A percentile compares a stretch with the other conserved stretches of the same genome.
phyloP scores from a whole-genome alignment of 2,888 invertebrate species.

The Camponotus fellah region DNA sequence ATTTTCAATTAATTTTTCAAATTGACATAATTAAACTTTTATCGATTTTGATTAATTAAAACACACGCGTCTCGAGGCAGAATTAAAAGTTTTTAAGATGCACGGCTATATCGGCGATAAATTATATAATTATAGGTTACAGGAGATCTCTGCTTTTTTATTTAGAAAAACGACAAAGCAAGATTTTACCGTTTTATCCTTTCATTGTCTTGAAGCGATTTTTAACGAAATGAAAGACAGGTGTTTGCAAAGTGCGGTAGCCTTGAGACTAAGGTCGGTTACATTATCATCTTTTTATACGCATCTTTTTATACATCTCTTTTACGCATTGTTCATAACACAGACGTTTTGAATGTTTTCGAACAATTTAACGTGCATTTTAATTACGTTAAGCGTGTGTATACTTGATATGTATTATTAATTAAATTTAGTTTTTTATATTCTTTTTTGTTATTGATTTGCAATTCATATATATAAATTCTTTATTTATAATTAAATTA shows the following conservation, averaged over 20 bases:
- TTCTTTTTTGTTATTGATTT: neutral
- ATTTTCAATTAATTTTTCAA: too few species aligned
- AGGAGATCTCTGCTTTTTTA: neutral
- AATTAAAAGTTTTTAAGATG: neutral
- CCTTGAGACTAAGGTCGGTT: constrained; percentile 63
- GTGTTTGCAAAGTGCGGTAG: constrained; percentile 58
- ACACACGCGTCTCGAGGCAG: neutral
- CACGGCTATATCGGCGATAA: neutral
- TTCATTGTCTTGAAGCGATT: constrained; percentile 15
- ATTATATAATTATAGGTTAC: constrained; percentile 4
- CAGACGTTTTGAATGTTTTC: neutral
- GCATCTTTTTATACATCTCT: constrained; percentile 51
- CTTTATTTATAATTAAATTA: too few species aligned
- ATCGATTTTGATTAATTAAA: neutral
- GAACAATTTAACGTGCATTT: neutral
- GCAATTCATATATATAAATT: neutral
- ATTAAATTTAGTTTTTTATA: neutral
- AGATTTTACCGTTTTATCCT: constrained; percentile 9
- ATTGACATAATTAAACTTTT: neutral
- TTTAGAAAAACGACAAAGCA: neutral
- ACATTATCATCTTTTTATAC: constrained; percentile 54
- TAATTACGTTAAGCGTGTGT: neutral
- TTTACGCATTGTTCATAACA: constrained; percentile 1
- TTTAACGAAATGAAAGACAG: constrained; percentile 51
- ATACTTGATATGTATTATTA: neutral